Conservation (phyloP, 2,888 invertebrate genomes). For the Clivina fossor region DNA sequence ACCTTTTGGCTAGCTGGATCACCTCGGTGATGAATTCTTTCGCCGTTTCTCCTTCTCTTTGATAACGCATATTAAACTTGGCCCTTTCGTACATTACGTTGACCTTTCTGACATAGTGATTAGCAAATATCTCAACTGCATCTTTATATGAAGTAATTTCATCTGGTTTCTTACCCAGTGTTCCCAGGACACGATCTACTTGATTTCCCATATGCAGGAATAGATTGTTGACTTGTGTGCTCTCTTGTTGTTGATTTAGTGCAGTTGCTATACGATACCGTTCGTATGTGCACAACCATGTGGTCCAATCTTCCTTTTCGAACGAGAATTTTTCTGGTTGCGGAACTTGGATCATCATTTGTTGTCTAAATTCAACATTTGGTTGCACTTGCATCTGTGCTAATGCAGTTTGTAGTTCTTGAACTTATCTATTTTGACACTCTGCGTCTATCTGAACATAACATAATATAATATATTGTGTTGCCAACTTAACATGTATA, state of each 20-base stretch:
- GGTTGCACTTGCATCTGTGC: too few species aligned
- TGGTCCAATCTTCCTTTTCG: slow-evolving; percentile 34
- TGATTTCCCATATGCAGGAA: slow-evolving; percentile 34
- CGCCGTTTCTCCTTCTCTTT: slow-evolving; percentile 1
- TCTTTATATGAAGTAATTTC: background rate
- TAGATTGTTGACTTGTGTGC: slow-evolving; percentile 32
- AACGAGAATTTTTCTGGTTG: slow-evolving; percentile 32
- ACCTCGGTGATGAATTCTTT: slow-evolving; percentile 8
- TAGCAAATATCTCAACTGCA: background rate
- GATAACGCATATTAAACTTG: slow-evolving; percentile 10
- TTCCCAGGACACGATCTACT: background rate
- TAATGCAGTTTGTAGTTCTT: too few species aligned
- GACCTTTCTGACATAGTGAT: slow-evolving; percentile 5
- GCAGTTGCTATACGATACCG: slow-evolving; percentile 32
- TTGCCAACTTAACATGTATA: too few species aligned
- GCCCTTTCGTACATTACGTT: slow-evolving; percentile 6
- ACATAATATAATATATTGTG: too few species aligned
- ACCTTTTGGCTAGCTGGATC: background rate
- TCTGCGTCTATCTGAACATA: too few species aligned
- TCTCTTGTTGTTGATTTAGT: slow-evolving; percentile 27
- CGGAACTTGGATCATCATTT: slow-evolving; percentile 27
- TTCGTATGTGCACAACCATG: slow-evolving; percentile 36
- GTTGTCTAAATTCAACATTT: background rate
- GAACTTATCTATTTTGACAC: too few species aligned
- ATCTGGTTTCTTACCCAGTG: slow-evolving; percentile 3